Evolutionary conservation across 2,797 vertebrate genomes (phyloP).

Genomic region (Gambusia yucatana): DNA sequence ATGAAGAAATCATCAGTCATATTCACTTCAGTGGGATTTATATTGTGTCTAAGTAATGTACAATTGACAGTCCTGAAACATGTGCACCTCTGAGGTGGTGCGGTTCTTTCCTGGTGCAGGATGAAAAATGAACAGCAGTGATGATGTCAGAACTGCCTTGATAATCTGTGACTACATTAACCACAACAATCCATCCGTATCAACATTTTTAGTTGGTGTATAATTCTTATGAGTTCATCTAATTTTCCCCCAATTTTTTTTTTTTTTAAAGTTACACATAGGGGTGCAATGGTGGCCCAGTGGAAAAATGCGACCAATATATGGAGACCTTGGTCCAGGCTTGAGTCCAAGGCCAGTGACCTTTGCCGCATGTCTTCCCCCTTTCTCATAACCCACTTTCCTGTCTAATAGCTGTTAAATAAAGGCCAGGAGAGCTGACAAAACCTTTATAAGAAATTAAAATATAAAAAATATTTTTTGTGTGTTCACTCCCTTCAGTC

Average conservation of each 20-base stretch:
- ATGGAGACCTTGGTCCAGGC: too few species aligned
- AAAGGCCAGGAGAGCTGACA: too few species aligned
- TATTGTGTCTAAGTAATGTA: background rate
- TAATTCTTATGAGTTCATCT: background rate
- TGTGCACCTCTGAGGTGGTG: background rate
- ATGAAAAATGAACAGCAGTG: too few species aligned
- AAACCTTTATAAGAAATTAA: too few species aligned
- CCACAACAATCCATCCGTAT: background rate
- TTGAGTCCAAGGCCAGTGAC: too few species aligned
- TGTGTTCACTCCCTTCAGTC: background rate
- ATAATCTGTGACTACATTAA: background rate
- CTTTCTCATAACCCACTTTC: too few species aligned
- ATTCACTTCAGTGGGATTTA: background rate
- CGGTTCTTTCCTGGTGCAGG: background rate
- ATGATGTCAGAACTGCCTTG: background rate
- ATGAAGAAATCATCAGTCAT: background rate
- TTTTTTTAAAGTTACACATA: background rate
- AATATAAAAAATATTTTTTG: background rate
- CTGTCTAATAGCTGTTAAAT: too few species aligned
- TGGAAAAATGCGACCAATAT: too few species aligned
- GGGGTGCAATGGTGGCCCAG: too few species aligned
- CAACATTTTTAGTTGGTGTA: background rate
- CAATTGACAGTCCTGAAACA: background rate
- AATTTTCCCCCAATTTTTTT: background rate
- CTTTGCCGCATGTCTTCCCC: too few species aligned